Conservation (phyloP, 2,113 vertebrate species). For the Perca flavescens region DNA sequence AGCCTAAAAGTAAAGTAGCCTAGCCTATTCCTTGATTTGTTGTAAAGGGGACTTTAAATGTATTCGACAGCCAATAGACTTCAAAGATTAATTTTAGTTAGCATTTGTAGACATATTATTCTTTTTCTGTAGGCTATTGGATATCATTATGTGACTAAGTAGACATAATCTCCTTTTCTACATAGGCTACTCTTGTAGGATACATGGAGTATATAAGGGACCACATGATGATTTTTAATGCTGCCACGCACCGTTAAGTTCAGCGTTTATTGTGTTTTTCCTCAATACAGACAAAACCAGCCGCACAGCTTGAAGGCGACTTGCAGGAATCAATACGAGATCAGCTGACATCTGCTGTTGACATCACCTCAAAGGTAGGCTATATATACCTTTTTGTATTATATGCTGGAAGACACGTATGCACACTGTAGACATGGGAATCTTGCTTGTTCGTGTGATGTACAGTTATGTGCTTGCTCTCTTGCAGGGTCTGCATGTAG, state of each 20-base stretch:
- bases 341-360: background rate
- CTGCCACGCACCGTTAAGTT: background rate
- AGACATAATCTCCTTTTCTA: background rate
- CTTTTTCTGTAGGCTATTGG: background rate
- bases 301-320: constrained; percentile 4
- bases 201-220: background rate
- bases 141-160: background rate
- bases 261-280: background rate
- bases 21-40: background rate
- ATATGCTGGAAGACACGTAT: too few relatives aligned
- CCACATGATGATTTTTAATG: background rate
- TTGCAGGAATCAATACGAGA: background rate
- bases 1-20: background rate
- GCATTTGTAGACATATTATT: background rate
- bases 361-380: constrained; percentile 25
- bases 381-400: too few relatives aligned
- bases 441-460: background rate
- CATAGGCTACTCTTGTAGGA: background rate
- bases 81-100: background rate
- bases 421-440: too few relatives aligned
- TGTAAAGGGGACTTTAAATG: background rate
- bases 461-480: background rate
- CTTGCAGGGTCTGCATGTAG: constrained; percentile 27
- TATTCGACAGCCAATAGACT: background rate
- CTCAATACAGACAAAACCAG: background rate